Evolutionary conservation across 2,888 invertebrate genomes (phyloP), one percentile per base, ranked within the genome.

Genomic region (Scaeva pyrastri): DNA sequence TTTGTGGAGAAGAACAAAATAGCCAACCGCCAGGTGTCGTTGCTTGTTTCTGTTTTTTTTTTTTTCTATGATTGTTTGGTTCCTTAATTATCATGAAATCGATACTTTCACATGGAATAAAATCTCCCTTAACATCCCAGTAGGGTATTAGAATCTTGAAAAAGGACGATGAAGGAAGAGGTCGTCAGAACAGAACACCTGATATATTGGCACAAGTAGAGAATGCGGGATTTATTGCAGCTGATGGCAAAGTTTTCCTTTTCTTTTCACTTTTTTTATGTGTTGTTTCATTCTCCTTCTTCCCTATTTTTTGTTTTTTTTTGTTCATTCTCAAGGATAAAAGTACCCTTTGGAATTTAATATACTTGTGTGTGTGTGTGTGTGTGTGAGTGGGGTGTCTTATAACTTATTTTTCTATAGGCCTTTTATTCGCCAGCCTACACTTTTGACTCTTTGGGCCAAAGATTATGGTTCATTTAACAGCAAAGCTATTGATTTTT

Each of bases 391-490:
- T n/a, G n/a, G n/a, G n/a, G n/a, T n/a, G 10, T 66, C 48, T 50
- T 5, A 48, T 48, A 68, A 68, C 39, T 21, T 66, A 52, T 66
- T 74, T 39, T 21, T 43, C 26, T 48, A 21, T 23, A 62, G 73
- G 62, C 50, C 36, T 36, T 60, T 58, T 31, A 26, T 55, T 36
- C 70, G 70, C 55, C 21, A 52, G 62, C 31, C 11, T 71, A 50
- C 10, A 71, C 52, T 71, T 74, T 76, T 41, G 76, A 72, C 72
- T 72, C 76, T 70, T 71, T 41, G 50, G 21, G 68, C 70, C 62
- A 62, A 56, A 64, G 70, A 58, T 72, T 79, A 64, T 79, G 74
- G 56, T 71, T 75, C 84, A 75, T 79, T 84, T 79, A 84, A 75
- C 71, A 50, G 39, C 14, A 62, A 41, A 26, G 19, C 39, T 79